phyloP scores from a whole-genome alignment of 2,888 invertebrate species.

The Muscina levida region DNA sequence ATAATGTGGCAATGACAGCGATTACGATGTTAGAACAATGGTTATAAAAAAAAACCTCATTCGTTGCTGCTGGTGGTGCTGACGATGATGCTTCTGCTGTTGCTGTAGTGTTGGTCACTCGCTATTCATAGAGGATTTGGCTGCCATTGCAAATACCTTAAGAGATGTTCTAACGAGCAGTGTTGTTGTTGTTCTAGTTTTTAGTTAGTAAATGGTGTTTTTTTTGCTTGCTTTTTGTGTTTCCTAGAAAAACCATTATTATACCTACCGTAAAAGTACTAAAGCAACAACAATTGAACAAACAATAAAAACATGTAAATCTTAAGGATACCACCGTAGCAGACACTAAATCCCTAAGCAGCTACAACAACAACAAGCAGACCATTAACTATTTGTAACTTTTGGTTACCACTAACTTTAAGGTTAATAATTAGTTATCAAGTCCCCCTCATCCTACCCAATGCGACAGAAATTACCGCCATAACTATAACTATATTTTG shows the following conservation, averaged over 20 bases:
- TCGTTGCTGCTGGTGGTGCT: no score
- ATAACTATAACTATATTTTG: no score
- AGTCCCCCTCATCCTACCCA: background rate
- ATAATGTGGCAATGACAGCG: conserved; percentile 78
- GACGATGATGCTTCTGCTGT: no score
- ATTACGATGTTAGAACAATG: conserved; percentile 76
- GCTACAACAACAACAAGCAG: background rate
- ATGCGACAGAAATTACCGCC: no score
- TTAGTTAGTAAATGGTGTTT: background rate
- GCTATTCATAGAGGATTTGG: no score
- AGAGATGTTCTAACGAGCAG: background rate
- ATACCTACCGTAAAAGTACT: no score
- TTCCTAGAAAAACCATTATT: no score
- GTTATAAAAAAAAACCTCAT: conserved; percentile 66
- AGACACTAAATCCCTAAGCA: background rate
- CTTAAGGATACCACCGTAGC: background rate
- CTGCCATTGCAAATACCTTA: background rate
- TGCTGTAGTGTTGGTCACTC: background rate
- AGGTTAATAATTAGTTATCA: conserved; percentile 52
- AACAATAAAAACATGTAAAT: no score
- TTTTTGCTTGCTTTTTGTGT: background rate
- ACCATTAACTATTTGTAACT: background rate
- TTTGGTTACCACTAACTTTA: background rate
- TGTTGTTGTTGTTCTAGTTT: conserved; percentile 12
- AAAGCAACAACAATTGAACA: no score